Evolutionary conservation across 2,888 invertebrate genomes (phyloP).

Genomic region (Atethmia centrago): DNA sequence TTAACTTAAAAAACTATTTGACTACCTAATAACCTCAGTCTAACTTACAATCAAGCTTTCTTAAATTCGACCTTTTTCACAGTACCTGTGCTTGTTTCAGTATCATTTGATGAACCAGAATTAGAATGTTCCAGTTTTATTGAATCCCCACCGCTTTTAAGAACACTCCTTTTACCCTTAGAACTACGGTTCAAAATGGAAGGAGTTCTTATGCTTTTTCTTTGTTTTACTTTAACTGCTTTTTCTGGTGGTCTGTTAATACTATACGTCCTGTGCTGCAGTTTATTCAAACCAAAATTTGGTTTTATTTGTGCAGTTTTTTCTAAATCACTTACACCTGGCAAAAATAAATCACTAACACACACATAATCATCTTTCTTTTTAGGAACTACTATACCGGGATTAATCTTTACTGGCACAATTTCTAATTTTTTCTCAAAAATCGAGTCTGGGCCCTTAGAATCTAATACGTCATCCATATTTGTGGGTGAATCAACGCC

Average conservation of each 20-base stretch:
- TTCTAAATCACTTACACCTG: conserved; percentile 79
- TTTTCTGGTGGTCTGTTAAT: conserved; percentile 86
- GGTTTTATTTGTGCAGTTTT: conserved; percentile 87
- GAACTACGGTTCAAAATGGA: conserved; percentile 77
- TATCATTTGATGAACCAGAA: conserved; percentile 91
- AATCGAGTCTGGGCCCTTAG: conserved; percentile 85
- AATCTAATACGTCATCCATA: conserved; percentile 80
- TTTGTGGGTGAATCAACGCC: conserved; percentile 85
- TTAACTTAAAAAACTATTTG: conserved; percentile 10
- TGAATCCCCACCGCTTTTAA: conserved; percentile 73
- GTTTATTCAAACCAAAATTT: conserved; percentile 84
- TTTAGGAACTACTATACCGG: conserved; percentile 74
- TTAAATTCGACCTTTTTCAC: conserved; percentile 83
- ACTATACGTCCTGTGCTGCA: conserved; percentile 85
- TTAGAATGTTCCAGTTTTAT: conserved; percentile 88
- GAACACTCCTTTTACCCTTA: conserved; percentile 74
- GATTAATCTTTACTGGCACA: conserved; percentile 85
- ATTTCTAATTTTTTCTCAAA: conserved; percentile 86
- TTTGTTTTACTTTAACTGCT: conserved; percentile 83
- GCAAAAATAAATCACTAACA: conserved; percentile 83
- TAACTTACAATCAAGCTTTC: conserved; percentile 64
- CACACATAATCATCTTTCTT: conserved; percentile 83
- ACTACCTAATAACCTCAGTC: conserved; percentile 39
- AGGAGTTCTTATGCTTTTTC: conserved; percentile 77
- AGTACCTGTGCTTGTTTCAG: conserved; percentile 88